Base-by-base conservation (phyloP, 2,888 invertebrate species). In the Megastigmus dorsalis region DNA sequence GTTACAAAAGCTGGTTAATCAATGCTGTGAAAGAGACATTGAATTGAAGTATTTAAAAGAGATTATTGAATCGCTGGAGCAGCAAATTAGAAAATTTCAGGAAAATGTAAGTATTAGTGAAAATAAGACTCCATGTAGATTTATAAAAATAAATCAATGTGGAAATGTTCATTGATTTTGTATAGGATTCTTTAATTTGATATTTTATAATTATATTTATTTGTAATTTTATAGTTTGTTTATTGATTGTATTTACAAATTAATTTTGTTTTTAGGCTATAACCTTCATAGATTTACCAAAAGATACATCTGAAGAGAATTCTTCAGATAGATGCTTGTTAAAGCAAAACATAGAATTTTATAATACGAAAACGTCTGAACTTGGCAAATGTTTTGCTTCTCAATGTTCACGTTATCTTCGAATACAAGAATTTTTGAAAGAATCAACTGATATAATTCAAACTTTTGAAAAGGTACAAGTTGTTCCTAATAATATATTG, bases 361-460 rank as follows among this genome's bases (percentile, higher is more conserved):
- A 84, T 68, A 81, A 78, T 33, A 74, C 81, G 10, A 82, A 81
- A 43, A 59, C 84, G 13, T 52, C 77, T 41, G 71, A 78, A 4
- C 74, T 85, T 18, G 77, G 73, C 0, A 72, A 79, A 38, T 83
- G 79, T 77, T 83, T 83, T 63, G 48, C 79, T 7, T 57, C 66
- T 3, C 83, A 85, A 67, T 75, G 79, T n/a, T 72, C 77, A 6
- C 82, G 80, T 13, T 82, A 78, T 63, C 73, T 78, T 4, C 20
- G 18, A 6, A 78, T 84, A 18, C 83, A 84, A 69, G 79, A 83
- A 57, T 78, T 69, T 60, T 62, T 84, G 23, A 81, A 81, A 43
- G 79, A 80, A 41, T 79, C 82, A 30, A 78, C 71, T 26, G 78
- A 82, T n/a, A 78, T 82, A 3, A 68, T 84, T 15, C 71, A 80